Evolutionary conservation across 2,888 invertebrate species (phyloP), one percentile per base, ranked within the genome.

Genomic region (Pammene aurita): DNA sequence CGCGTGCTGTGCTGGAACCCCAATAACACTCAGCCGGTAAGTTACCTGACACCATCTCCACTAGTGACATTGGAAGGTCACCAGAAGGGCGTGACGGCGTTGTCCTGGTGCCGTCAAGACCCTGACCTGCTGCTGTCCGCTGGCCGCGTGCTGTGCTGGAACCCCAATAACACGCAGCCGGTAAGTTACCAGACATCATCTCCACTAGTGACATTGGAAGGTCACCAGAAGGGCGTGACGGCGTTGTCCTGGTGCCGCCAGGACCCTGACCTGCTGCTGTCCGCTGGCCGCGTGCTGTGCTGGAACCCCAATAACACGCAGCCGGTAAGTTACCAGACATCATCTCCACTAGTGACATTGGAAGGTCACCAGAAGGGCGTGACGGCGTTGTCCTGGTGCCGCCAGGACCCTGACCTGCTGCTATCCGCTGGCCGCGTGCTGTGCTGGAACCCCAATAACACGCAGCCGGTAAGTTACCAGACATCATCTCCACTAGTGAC

Each of bases 381-480:
- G 66, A 88, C 98, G 77, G 96, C 97, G 0, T 93, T 98, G 82
- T 96, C 97, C 0, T 98, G 98, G 98, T 96, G 98, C 87, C 88
- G 93, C 0, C 96, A 96, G 78, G 99, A 99, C 88, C 92, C 97
- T 0, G 97, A 98, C 86, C 88, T 99, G 70, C 93, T 99, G 80
- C 93, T 98, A 46, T 97, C 98, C 7, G 97, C 97, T 80, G n/a
- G n/a, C n/a, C n/a, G n/a, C 75, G 96, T 98, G 72, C 93, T 98
- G n/a, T 97, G 97, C 80, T 98, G 98, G 98, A 97, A 98, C 90
- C 98, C 98, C 0, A 98, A n/a, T n/a, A n/a, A n/a, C n/a, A 94
- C 94, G 66, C 92, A 90, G 62, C 94, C 94, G 65, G 95, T 94
- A 72, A 80, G 44, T 44, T 35, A 35, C 5, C 35, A 35, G 7